Percentiles rank a stretch among this genome's conserved stretches.
Conservation (phyloP, 2,888 invertebrate species). For the Noctuana brunneofusca region DNA sequence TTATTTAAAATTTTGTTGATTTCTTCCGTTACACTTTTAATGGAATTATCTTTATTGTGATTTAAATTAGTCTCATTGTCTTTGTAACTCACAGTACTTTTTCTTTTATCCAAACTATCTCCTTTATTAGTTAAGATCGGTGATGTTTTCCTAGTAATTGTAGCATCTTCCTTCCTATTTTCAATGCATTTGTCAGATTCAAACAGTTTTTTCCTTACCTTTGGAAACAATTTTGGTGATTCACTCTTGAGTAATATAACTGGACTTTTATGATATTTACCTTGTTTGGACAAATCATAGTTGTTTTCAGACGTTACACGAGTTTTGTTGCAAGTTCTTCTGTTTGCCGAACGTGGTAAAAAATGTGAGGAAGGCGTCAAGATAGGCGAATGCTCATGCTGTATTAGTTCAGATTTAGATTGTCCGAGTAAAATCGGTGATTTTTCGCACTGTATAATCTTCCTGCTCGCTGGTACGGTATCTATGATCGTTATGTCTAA, state of each 20-base stretch:
- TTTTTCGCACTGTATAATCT: constrained; percentile 28
- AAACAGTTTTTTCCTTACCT: constrained; percentile 58
- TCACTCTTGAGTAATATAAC: constrained; percentile 50
- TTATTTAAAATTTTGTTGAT: constrained; percentile 10
- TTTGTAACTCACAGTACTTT: not conserved
- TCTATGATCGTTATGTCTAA: constrained; percentile 59
- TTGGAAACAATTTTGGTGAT: constrained; percentile 47
- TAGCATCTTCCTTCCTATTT: not conserved
- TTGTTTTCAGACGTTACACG: constrained; percentile 46
- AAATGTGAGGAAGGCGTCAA: constrained; percentile 39
- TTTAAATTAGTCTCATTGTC: not conserved
- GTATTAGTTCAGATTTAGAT: constrained; percentile 17
- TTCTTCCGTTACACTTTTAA: constrained; percentile 11
- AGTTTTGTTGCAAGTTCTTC: not conserved
- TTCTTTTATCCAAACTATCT: constrained; percentile 1
- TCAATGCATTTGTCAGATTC: constrained; percentile 2
- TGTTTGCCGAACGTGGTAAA: constrained; percentile 5
- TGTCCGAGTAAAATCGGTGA: constrained; percentile 48
- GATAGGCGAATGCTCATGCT: constrained; percentile 50
- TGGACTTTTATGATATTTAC: constrained; percentile 52
- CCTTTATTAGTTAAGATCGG: constrained; percentile 28
- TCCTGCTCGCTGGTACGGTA: constrained; percentile 39
- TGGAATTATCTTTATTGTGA: not conserved
- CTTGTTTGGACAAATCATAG: constrained; percentile 23
- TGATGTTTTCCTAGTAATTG: constrained; percentile 21